These are phyloP conservation scores for Enoplolaimus lenunculus DNA, from an alignment of 2,888 invertebrate genomes.

Conservation along the genomic window DNA sequence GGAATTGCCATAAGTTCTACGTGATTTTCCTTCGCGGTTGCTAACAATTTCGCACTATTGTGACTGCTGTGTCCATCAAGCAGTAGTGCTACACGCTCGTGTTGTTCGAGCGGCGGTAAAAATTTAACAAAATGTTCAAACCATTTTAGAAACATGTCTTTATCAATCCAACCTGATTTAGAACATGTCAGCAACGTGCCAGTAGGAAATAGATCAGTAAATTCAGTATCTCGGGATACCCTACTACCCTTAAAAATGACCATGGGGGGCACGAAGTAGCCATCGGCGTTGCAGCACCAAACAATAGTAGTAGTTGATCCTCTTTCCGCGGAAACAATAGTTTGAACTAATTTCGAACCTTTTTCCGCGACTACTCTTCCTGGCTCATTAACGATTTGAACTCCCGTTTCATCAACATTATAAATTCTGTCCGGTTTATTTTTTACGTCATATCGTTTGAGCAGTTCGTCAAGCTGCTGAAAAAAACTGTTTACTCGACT, in stretches of 20 bases:
- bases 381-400: too few species aligned
- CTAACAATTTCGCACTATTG: not conserved
- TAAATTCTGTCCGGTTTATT: too few species aligned
- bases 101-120: not conserved
- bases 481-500: too few species aligned
- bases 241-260: not conserved
- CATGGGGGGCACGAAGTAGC: not conserved
- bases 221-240: not conserved
- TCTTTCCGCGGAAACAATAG: not conserved
- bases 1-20: not conserved
- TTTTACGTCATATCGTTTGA: too few species aligned
- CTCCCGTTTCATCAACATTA: too few species aligned
- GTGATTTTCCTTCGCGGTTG: not conserved
- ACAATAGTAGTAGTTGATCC: slow-evolving; percentile 2
- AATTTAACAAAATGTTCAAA: too few species aligned
- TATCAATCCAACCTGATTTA: slow-evolving; percentile 10
- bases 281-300: slow-evolving; percentile 5
- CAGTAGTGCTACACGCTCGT: slow-evolving; percentile 7
- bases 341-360: not conserved
- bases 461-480: too few species aligned
- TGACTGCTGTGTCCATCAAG: slow-evolving; percentile 12
- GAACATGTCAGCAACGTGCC: not conserved
- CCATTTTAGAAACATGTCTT: not conserved
- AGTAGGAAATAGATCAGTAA: not conserved
- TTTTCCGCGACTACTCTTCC: not conserved